Evolutionary conservation across 2,113 vertebrate species (phyloP), one percentile per base, ranked within the genome.

Genomic region (Erythrocercus mccallii): DNA sequence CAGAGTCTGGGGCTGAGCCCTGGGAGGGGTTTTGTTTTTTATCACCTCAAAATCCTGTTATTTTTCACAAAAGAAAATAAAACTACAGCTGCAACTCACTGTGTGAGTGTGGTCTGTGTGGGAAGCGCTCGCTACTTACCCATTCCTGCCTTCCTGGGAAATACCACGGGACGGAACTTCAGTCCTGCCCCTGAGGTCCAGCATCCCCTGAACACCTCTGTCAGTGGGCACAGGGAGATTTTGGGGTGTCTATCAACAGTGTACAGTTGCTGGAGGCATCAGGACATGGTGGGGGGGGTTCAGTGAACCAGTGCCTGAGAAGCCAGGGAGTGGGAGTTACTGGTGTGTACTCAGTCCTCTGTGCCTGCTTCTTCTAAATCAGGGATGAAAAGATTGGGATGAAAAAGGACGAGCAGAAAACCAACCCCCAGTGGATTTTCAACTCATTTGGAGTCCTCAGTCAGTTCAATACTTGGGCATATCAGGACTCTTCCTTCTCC

Each of bases 41-140:
- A 62, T 64, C 96, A 86, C 97, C 38, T 62, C 30, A 54, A 73
- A 95, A 60, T 71, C 78, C 82, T 97, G 96, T 97, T 97, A 94
- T 97, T 98, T 98, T 98, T 98, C 97, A 98, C 96, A 95, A 97
- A 97, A 97, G 90, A 95, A 97, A 98, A 98, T 98, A 98, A 98
- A 98, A 97, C 94, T 95, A 71, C 97, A 96, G 90, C 97, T 96
- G 97, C 94, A 97, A 89, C 50, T 68, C 12, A 7, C 62, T 60
- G 92, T 13, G 62, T 96, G 85, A 84, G 91, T 30, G 56, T 97
- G 70, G 62, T 97, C 81, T 83, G 45, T 96, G 89, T 23, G 19
- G 74, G 80, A 37, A 38, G 33, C 0, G 0, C 58, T 62, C 0
- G 1, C 77, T 28, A 10, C 24, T 5, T 28, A 10, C 25, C 81